Evolutionary conservation across 2,888 invertebrate genomes (phyloP).

Genomic region (Hydropsyche betteni): DNA sequence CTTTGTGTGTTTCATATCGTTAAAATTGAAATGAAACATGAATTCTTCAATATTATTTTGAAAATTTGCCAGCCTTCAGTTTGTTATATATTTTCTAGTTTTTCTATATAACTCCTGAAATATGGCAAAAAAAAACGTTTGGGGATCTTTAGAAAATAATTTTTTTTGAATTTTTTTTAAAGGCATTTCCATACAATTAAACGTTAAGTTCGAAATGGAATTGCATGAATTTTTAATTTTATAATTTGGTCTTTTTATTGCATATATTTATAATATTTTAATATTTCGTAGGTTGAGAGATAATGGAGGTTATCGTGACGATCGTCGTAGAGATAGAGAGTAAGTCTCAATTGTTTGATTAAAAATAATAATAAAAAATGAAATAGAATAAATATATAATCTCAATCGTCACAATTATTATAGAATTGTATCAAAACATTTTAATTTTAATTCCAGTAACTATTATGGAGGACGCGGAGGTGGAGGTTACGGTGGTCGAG

Average conservation of each 20-base stretch:
- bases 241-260: conserved; percentile 41
- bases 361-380: neutral
- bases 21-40: too few species aligned
- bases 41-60: too few species aligned
- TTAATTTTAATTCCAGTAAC: conserved; percentile 38
- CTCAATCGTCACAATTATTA: conserved; percentile 18
- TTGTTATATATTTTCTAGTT: neutral
- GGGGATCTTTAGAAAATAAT: conserved; percentile 48
- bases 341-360: conserved; percentile 58
- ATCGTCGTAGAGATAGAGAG: conserved; percentile 66
- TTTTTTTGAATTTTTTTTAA: conserved; percentile 52
- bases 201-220: neutral
- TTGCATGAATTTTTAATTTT: conserved; percentile 46
- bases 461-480: conserved; percentile 64
- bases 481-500: conserved; percentile 65
- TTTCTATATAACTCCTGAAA: neutral
- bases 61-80: too few species aligned
- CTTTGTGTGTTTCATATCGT: too few species aligned
- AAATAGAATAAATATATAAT: neutral
- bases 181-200: conserved; percentile 54
- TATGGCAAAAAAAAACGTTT: conserved; percentile 22
- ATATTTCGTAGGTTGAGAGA: conserved; percentile 55
- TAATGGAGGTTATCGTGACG: conserved; percentile 65
- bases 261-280: conserved; percentile 56
- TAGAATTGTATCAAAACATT: conserved; percentile 23